Evolutionary conservation across 2,888 invertebrate genomes (phyloP), one percentile per base, ranked within the genome.

Genomic region (Eristalis arbustorum): DNA sequence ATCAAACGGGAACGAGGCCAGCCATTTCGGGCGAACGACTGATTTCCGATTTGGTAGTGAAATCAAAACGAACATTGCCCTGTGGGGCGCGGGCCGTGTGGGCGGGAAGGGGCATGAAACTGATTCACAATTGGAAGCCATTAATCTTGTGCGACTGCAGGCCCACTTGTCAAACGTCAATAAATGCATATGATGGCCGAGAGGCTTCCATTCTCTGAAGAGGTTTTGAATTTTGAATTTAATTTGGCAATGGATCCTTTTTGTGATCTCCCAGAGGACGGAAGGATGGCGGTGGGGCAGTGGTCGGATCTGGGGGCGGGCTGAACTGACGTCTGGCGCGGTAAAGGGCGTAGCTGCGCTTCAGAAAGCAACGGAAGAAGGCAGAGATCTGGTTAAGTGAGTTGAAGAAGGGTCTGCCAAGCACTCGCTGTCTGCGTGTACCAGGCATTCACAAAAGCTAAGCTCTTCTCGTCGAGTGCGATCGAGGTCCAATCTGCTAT

Each of bases 161-260:
- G 61, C 42, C 62, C 71, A 71, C 84, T 84, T 84, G 84, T 84
- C 84, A 78, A 74, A 78, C 49, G 64, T 74, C 83, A 84, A 64
- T 84, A 66, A 71, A 71, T 71, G 69, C 73, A 78, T 78, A 73
- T 78, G 78, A 74, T 64, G 64, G 59, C 69, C 69, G 68, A 28
- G 64, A 13, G 59, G 25, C 25, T 23, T 75, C 61, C 64, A 49
- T 23, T 49, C 42, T 18, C 40, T 49, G 18, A 49, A 49, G 49
- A 18, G 18, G 8, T 49, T 49, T 18, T n/a, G 49, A 18, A 18
- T 18, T 49, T 18, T 49, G 49, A 49, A 49, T 49, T 49, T 18
- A 49, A 49, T 49, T 49, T 18, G 18, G 18, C 49, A n/a, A 49
- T 18, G 18, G 18, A 49, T 18, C 49, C 49, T 49, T 49, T 49